Evolutionary conservation across 2,888 invertebrate genomes (phyloP).

Genomic region (Sphaerophoria rueppellii): DNA sequence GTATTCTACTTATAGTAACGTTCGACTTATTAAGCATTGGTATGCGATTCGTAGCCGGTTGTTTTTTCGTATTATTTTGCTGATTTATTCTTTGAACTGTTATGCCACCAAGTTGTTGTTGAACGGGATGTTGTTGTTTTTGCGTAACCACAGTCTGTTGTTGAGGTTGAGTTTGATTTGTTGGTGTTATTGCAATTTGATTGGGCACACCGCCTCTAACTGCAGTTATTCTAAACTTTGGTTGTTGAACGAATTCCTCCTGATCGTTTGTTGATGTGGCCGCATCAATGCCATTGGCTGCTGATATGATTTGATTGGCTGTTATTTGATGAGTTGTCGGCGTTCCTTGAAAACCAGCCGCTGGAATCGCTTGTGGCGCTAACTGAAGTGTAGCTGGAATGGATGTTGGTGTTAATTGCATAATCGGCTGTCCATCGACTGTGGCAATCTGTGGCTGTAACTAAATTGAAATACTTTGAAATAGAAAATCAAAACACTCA

Average conservation of each 20-base stretch:
- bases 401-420: constrained; percentile 81
- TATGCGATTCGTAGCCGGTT: constrained; percentile 69
- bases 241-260: constrained; percentile 73
- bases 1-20: constrained; percentile 80
- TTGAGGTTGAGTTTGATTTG: constrained; percentile 76
- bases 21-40: constrained; percentile 80
- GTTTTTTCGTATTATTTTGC: constrained; percentile 42
- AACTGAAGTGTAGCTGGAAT: constrained; percentile 81
- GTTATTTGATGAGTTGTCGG: constrained; percentile 46
- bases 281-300: constrained; percentile 74
- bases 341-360: constrained; percentile 75
- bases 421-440: constrained; percentile 81
- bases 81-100: constrained; percentile 77
- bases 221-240: constrained; percentile 75
- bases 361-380: constrained; percentile 77
- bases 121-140: constrained; percentile 53
- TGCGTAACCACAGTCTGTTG: constrained; percentile 76
- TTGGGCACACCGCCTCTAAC: constrained; percentile 65
- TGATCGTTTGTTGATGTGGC: constrained; percentile 76
- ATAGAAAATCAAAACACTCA: neutral
- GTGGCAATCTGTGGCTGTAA: constrained; percentile 81
- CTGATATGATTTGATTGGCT: constrained; percentile 66
- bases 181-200: constrained; percentile 75
- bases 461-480: constrained; percentile 63
- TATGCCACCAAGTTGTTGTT: constrained; percentile 74